Evolutionary conservation across 2,113 vertebrate genomes (phyloP).

Genomic region (Hippopotamus amphibius): DNA sequence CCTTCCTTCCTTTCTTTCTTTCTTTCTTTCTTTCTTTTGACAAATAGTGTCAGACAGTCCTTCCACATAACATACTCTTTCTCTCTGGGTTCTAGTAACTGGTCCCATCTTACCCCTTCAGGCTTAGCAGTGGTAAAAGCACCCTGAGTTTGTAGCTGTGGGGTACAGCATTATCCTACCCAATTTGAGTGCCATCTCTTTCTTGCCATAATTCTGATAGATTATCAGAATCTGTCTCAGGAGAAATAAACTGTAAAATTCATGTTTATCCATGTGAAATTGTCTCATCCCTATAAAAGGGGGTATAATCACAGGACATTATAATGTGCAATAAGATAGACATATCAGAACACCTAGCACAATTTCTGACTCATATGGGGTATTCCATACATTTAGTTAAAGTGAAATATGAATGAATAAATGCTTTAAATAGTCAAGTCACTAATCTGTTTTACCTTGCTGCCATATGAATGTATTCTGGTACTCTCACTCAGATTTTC

Average conservation of each 20-base stretch:
- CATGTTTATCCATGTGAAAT: background rate
- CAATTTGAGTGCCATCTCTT: background rate
- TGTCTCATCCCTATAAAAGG: background rate
- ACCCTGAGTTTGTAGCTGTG: fast-evolving
- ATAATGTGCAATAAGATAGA: background rate
- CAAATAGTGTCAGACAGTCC: fast-evolving
- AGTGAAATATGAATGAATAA: background rate
- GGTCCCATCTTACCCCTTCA: fast-evolving
- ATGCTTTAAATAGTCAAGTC: background rate
- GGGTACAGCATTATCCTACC: background rate
- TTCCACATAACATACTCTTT: background rate
- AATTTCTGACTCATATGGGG: background rate
- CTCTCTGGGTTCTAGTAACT: background rate
- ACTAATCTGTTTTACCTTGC: background rate
- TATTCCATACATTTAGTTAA: background rate
- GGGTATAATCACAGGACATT: background rate
- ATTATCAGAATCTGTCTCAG: background rate
- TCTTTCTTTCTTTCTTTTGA: no score
- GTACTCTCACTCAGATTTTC: background rate
- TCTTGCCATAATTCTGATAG: background rate
- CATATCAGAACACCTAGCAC: background rate
- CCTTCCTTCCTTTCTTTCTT: no score
- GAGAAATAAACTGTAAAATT: background rate
- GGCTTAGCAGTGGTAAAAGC: background rate
- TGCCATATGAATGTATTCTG: background rate